phyloP scores from a whole-genome alignment of 2,113 vertebrate genomes.

The Chauna torquata region DNA sequence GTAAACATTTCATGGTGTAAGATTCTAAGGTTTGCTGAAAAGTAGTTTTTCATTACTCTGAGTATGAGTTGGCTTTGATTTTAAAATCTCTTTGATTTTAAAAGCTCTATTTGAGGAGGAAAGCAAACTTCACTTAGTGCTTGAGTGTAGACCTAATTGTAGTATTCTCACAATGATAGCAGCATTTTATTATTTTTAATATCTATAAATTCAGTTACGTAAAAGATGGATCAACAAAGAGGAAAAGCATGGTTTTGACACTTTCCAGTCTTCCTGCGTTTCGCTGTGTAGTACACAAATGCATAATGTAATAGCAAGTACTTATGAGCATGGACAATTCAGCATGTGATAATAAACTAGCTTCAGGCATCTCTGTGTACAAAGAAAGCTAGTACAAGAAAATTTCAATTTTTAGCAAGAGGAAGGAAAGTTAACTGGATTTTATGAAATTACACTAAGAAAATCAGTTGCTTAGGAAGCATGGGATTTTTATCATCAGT shows the following conservation, averaged over 20 bases:
- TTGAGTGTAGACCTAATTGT: not conserved
- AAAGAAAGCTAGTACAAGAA: slow-evolving; percentile 22
- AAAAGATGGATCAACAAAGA: not conserved
- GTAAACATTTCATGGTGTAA: not conserved
- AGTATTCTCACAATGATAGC: not conserved
- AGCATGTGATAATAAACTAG: slow-evolving; percentile 21
- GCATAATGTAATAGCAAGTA: slow-evolving; percentile 5
- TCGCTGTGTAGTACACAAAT: not conserved
- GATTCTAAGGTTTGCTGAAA: not conserved
- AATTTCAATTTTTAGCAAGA: not conserved
- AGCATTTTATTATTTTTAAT: slow-evolving; percentile 13
- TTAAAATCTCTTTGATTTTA: not conserved
- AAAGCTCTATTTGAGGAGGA: not conserved
- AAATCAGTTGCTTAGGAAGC: slow-evolving; percentile 47
- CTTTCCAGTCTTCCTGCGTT: not conserved
- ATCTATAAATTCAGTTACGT: not conserved
- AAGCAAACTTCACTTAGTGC: not conserved
- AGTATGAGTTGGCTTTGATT: not conserved
- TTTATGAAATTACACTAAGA: not conserved
- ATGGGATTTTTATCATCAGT: slow-evolving; percentile 32
- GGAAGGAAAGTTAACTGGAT: slow-evolving; percentile 48
- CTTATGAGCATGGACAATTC: slow-evolving; percentile 13
- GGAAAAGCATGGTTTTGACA: not conserved
- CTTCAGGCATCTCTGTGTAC: slow-evolving; percentile 20
- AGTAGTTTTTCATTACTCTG: not conserved